A percentile compares a stretch with the other conserved stretches of the same genome.
phyloP scores from a whole-genome alignment of 2,888 invertebrate species.

The Tenthredo livida region DNA sequence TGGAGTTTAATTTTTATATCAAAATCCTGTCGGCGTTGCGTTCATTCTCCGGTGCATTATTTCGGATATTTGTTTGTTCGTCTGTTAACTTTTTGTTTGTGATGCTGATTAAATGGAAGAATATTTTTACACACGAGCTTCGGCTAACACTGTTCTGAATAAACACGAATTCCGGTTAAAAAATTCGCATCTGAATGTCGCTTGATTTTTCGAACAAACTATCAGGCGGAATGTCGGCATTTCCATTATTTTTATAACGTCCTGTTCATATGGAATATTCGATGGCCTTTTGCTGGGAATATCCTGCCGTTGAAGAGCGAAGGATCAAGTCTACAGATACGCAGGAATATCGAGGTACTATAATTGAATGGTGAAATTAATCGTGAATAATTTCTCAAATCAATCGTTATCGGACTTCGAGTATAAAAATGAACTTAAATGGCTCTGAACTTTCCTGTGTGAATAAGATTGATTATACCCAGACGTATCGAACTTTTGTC shows the following conservation, averaged over 20 bases:
- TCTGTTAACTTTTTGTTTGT: neutral
- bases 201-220: neutral
- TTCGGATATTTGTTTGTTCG: neutral
- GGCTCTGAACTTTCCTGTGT: neutral
- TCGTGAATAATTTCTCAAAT: conserved; percentile 3
- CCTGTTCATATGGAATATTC: neutral
- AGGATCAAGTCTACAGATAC: neutral
- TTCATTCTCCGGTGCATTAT: neutral
- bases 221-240: neutral
- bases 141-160: neutral
- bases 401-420: neutral
- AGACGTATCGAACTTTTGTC: neutral
- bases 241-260: neutral
- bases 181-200: neutral
- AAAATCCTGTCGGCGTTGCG: neutral
- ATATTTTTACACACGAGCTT: neutral
- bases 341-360: neutral
- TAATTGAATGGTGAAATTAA: neutral
- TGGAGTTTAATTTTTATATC: neutral
- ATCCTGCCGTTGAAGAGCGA: neutral
- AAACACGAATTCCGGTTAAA: neutral
- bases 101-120: neutral
- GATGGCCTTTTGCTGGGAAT: neutral
- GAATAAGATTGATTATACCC: neutral
- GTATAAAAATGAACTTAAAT: neutral